Base-by-base conservation (phyloP, 2,113 vertebrate species). In the Cyanoramphus novaezelandiae region DNA sequence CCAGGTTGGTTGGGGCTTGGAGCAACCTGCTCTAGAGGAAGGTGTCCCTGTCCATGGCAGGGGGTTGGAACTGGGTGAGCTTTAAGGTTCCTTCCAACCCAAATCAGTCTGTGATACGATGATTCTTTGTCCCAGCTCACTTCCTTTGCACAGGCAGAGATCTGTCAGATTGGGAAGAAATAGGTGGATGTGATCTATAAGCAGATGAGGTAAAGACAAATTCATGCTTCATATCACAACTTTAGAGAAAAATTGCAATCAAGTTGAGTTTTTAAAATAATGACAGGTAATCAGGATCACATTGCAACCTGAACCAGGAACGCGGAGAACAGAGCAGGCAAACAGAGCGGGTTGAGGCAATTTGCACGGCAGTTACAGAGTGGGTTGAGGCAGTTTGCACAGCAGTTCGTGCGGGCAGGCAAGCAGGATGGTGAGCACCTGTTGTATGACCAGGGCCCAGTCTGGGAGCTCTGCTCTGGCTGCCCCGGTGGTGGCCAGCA, bases 201-300 rank as follows among this genome's bases (percentile, higher is more conserved):
- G 25, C 6, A 67, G 27, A 15, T 16, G 53, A 67, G 28, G 6
- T 29, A 19, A 0, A 0, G 13, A 20, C 35, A 24, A 4, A 33
- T 7, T 55, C 29, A 11, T 19, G 10, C 10, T 71, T n/a, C 47
- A 7, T 23, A 23, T 15, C 29, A 41, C 8, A 59, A 23, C 17
- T 3, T 52, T 13, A 19, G 25, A 64, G 50, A 67, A 88, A 55
- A 52, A 13, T 19, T 74, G 33, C 55, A 71, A 18, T 11, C 25
- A 46, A 74, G 7, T 13, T 15, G 21, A 59, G 9, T 23, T 39
- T 81, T 78, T 37, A 63, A 72, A 69, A 65, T 52, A 52, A 85
- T 21, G 33, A 10, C 16, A 20, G 16, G 3, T 43, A 27, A 82
- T 46, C 59, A 67, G 49, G 52, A 46, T 43, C 31, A 39, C 15